These are phyloP conservation scores for Bibio marci DNA, from an alignment of 2,888 invertebrate genomes.

Conservation along the genomic window DNA sequence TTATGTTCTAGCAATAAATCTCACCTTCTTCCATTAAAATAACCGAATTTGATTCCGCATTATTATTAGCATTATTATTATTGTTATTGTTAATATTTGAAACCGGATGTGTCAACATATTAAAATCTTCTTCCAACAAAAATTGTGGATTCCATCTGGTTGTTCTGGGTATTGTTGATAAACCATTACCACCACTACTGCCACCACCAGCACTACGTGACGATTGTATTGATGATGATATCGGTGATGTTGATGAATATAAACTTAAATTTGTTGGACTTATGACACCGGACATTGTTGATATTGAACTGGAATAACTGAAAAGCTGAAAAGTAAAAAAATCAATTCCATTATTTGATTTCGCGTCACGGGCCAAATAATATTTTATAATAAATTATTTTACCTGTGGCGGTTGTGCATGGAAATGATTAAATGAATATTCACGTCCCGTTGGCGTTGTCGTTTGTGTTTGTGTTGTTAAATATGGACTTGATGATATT, in stretches of 20 bases:
- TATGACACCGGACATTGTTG: conserved; percentile 64
- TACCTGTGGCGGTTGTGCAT: conserved; percentile 26
- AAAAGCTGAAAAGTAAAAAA: conserved; percentile 49
- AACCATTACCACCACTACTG: too few relatives aligned
- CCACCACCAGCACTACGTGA: too few relatives aligned
- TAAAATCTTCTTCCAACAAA: conserved; percentile 80
- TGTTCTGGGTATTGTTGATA: conserved; percentile 37
- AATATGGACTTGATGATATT: conserved; percentile 6
- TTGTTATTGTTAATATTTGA: too few relatives aligned
- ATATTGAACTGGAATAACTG: conserved; percentile 76
- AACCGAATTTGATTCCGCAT: conserved; percentile 51
- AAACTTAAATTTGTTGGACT: conserved; percentile 76
- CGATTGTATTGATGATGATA: conserved; percentile 24
- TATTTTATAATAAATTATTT: too few relatives aligned
- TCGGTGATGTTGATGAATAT: conserved; percentile 49
- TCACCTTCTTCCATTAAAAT: conserved; percentile 66
- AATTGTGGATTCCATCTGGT: conserved; percentile 81
- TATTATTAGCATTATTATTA: too few relatives aligned
- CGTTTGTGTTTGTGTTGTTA: conserved; percentile 12
- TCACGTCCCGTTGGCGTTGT: conserved; percentile 33
- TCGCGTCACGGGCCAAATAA: too few relatives aligned
- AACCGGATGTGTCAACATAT: conserved; percentile 55
- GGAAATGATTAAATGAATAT: conserved; percentile 85
- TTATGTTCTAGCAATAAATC: too few relatives aligned
- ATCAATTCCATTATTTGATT: background rate